A percentile compares a stretch with the other conserved stretches of the same genome.
Conservation (phyloP, 23 tunicate species). For the Oikopleura vanhoeffeni region DNA sequence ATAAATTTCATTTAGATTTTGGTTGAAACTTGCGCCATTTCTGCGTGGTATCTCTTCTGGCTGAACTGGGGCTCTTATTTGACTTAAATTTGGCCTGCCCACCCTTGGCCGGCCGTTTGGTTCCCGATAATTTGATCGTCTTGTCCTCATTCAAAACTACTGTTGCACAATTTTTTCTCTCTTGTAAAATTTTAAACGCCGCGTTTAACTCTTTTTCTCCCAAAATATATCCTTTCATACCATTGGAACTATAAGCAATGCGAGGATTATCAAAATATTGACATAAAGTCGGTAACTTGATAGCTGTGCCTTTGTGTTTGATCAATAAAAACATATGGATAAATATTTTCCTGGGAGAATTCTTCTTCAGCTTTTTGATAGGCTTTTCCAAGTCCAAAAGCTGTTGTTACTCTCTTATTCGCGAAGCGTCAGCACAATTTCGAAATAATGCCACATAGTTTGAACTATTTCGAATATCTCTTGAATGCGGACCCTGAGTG, state of each 20-base stretch:
- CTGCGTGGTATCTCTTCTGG: too few relatives aligned
- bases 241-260: not conserved
- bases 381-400: not conserved
- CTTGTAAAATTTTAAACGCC: too few relatives aligned
- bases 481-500: not conserved
- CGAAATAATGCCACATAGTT: not conserved
- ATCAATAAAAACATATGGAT: not conserved
- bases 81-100: too few relatives aligned
- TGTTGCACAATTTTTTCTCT: too few relatives aligned
- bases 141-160: too few relatives aligned
- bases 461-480: too few relatives aligned
- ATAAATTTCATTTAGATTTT: too few relatives aligned
- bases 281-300: not conserved
- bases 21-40: too few relatives aligned
- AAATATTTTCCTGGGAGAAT: not conserved
- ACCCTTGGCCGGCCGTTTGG: too few relatives aligned
- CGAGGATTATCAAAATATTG: not conserved
- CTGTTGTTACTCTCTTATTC: not conserved
- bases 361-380: not conserved
- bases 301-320: not conserved
- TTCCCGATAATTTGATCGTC: too few relatives aligned
- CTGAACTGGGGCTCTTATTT: too few relatives aligned
- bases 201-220: not conserved
- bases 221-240: not conserved
- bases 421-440: not conserved